A percentile compares a stretch with the other conserved stretches of the same genome.
Evolutionary conservation across 2,113 vertebrate genomes (phyloP).

Genomic region (Furnarius figulus): DNA sequence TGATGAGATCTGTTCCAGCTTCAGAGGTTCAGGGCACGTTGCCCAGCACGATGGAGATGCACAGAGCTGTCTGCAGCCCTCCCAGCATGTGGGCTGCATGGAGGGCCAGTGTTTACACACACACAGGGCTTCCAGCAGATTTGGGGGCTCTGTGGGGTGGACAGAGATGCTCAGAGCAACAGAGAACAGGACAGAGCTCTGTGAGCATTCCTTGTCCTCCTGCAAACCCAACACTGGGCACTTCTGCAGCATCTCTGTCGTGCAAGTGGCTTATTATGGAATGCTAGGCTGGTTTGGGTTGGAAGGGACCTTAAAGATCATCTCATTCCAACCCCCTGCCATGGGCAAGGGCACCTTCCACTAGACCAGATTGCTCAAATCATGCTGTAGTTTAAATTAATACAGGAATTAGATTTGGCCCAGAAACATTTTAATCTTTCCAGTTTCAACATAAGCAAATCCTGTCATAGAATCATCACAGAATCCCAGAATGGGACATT

Average conservation of each 20-base stretch:
- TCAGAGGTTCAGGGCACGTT: background rate
- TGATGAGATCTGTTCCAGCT: conserved; percentile 31
- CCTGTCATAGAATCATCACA: too few relatives aligned
- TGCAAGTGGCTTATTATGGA: background rate
- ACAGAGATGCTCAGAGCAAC: background rate
- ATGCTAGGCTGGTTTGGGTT: background rate
- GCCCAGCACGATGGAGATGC: background rate
- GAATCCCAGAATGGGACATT: background rate
- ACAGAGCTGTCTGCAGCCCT: background rate
- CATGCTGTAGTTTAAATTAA: background rate
- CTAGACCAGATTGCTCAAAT: background rate
- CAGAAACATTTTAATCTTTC: too few relatives aligned
- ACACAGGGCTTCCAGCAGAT: background rate
- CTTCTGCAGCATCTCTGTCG: background rate
- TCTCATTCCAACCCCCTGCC: background rate
- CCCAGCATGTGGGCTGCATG: background rate
- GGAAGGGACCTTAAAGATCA: background rate
- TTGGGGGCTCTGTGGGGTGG: background rate
- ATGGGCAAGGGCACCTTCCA: background rate
- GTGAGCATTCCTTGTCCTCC: background rate
- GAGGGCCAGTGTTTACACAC: background rate
- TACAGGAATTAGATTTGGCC: background rate
- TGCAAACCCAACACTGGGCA: background rate
- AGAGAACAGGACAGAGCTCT: background rate
- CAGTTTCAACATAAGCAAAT: too few relatives aligned